Evolutionary conservation across 2,888 invertebrate genomes (phyloP).

Genomic region (Plebejus argus): DNA sequence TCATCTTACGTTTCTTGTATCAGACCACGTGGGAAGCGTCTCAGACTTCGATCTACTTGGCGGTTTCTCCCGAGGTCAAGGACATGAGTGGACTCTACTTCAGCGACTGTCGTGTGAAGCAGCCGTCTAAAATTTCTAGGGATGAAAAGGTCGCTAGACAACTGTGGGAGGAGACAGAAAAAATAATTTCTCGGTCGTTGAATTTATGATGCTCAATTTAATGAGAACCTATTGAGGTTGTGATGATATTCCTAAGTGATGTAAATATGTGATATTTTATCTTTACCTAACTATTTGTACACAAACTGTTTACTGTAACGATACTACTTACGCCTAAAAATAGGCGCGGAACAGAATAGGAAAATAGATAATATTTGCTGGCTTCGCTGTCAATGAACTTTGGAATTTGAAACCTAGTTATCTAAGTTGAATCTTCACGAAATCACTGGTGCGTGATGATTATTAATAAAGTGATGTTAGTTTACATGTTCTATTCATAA

Average conservation of each 20-base stretch:
- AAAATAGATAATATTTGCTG: background rate
- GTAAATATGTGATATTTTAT: conserved; percentile 2
- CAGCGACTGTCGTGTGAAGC: conserved; percentile 77
- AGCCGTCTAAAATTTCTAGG: conserved; percentile 75
- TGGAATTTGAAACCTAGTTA: background rate
- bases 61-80: conserved; percentile 78
- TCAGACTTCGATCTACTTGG: conserved; percentile 82
- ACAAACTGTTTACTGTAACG: background rate
- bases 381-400: background rate
- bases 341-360: background rate
- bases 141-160: conserved; percentile 78
- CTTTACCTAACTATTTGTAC: background rate
- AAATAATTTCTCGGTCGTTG: conserved; percentile 44
- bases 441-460: background rate
- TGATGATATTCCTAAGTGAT: background rate
- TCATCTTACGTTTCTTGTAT: conserved; percentile 62
- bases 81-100: conserved; percentile 84
- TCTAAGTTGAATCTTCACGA: background rate
- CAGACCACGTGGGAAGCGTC: conserved; percentile 84
- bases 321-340: background rate
- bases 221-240: background rate
- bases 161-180: conserved; percentile 85
- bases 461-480: too few species aligned
- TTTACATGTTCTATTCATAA: too few species aligned
- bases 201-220: background rate